Percentiles rank a stretch among this genome's conserved stretches.
phyloP scores from a whole-genome alignment of 2,888 invertebrate species.

The Megastigmus dorsalis region DNA sequence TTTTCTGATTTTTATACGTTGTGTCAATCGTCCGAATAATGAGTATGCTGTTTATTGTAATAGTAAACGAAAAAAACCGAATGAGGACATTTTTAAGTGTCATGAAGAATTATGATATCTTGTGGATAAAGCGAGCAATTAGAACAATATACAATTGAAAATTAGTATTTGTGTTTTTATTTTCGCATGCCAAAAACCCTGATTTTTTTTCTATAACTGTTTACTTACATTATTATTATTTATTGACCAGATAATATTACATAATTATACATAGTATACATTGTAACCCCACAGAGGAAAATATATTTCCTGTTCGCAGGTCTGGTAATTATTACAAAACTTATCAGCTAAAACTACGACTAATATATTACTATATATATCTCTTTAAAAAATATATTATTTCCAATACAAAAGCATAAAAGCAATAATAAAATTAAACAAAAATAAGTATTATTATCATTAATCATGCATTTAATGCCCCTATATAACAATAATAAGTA shows the following conservation, averaged over 20 bases:
- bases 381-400: no score
- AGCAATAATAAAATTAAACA: no score
- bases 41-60: conserved; percentile 35
- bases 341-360: background rate
- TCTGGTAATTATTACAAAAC: background rate
- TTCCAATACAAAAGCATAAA: no score
- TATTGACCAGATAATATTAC: no score
- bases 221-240: no score
- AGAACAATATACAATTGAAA: conserved; percentile 51
- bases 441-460: no score
- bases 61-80: conserved; percentile 20
- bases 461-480: no score
- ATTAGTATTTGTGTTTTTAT: conserved; percentile 33
- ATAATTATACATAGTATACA: no score
- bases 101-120: conserved; percentile 38
- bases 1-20: conserved; percentile 56
- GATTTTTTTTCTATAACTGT: no score
- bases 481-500: no score
- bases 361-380: background rate
- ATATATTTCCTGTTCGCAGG: background rate
- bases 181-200: background rate
- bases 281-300: no score
- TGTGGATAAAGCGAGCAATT: conserved; percentile 43
- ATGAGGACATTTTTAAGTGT: conserved; percentile 44
- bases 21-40: conserved; percentile 52